These are phyloP conservation scores for Megastigmus dorsalis DNA, from an alignment of 2,888 invertebrate species.

Conservation along the genomic window DNA sequence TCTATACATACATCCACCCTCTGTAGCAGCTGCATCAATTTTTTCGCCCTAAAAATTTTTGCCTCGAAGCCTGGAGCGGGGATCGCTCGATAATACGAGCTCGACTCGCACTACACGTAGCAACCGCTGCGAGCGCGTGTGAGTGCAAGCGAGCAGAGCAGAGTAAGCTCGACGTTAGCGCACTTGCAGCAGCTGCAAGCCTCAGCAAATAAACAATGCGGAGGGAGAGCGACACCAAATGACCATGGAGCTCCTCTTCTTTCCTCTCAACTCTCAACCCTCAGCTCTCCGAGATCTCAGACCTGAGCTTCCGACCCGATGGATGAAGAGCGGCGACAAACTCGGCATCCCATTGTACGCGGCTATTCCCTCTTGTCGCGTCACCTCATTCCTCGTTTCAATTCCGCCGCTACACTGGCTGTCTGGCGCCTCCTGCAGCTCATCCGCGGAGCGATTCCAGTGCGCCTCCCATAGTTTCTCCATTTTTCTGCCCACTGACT, in stretches of 20 bases:
- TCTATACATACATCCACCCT: too few relatives aligned
- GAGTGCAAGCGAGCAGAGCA: neutral
- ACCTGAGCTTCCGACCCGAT: too few relatives aligned
- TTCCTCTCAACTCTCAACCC: too few relatives aligned
- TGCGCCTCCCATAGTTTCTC: too few relatives aligned
- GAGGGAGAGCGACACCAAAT: neutral
- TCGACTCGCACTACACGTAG: too few relatives aligned
- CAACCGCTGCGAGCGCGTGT: neutral
- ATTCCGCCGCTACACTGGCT: constrained; percentile 26
- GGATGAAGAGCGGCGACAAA: constrained; percentile 14
- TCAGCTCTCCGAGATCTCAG: too few relatives aligned
- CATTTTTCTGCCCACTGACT: too few relatives aligned
- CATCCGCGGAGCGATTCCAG: too few relatives aligned
- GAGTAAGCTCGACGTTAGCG: neutral
- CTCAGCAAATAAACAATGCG: constrained; percentile 11
- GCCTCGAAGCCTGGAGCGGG: neutral
- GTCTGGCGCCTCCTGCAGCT: too few relatives aligned
- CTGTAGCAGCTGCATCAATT: too few relatives aligned
- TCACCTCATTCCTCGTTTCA: constrained; percentile 37
- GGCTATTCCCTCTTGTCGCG: neutral
- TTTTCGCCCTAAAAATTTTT: too few relatives aligned
- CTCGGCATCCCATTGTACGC: constrained; percentile 44
- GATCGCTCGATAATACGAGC: neutral
- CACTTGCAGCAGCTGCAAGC: neutral
- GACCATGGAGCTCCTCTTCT: constrained; percentile 22